A percentile compares a stretch with the other conserved stretches of the same genome.
These are phyloP conservation scores for Urocolius indicus DNA, from an alignment of 2,113 vertebrate species.

Conservation along the genomic window DNA sequence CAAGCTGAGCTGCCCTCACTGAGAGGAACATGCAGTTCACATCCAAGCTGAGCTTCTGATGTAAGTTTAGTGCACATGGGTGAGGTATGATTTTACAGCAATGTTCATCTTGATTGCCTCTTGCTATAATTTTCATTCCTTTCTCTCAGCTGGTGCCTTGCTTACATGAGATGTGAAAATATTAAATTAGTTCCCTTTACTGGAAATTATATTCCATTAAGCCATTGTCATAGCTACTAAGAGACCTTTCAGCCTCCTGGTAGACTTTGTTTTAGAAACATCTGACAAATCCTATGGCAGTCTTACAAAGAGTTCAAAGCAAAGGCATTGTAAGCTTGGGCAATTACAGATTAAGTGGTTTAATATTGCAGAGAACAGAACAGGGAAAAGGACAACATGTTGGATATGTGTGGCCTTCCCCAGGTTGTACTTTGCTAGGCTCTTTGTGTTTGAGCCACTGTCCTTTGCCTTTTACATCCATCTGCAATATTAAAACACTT, in stretches of 20 bases:
- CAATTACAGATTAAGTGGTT: conserved; percentile 76
- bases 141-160: conserved; percentile 61
- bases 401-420: conserved; percentile 39
- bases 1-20: background rate
- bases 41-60: background rate
- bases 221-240: conserved; percentile 67
- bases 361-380: conserved; percentile 64
- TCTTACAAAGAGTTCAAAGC: conserved; percentile 43
- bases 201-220: conserved; percentile 80
- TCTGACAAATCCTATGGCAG: conserved; percentile 67
- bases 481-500: conserved; percentile 37
- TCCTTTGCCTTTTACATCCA: conserved; percentile 21
- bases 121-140: conserved; percentile 65
- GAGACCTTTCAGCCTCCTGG: conserved; percentile 67
- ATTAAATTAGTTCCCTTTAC: conserved; percentile 78
- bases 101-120: conserved; percentile 38
- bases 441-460: conserved; percentile 19
- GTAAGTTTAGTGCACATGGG: background rate
- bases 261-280: conserved; percentile 75
- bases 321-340: conserved; percentile 36
- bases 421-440: background rate
- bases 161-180: conserved; percentile 78
- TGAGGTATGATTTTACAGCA: conserved; percentile 29
- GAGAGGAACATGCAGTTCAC: background rate
- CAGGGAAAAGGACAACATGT: conserved; percentile 45